Base-by-base conservation (phyloP, 37 sponge, comb jelly and placozoan genomes). In the Crambe crambe region DNA sequence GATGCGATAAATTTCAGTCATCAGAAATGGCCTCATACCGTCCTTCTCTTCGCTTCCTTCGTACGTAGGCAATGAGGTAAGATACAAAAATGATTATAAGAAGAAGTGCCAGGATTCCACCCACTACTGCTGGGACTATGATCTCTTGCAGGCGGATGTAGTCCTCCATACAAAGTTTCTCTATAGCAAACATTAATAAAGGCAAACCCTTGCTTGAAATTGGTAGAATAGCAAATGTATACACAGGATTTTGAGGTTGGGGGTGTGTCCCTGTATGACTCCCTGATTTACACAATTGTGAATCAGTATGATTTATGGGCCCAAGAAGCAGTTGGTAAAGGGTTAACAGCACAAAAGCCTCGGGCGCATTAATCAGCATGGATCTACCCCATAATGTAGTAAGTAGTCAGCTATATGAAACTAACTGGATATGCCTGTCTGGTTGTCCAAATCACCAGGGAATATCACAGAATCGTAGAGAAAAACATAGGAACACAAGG, bases 71-170 rank as follows among this genome's bases (percentile, higher is more conserved):
- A 59, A 81, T 58, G 32, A 81, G n/a, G 54, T 90, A 90, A 3
- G 80, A 65, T 2, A 76, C 34, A 36, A 90, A 71, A 18, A 90
- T 81, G 37, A 85, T 20, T 18, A 77, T n/a, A 47, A 90, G 76
- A 0, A 90, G 74, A n/a, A 90, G 29, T 2, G 74, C 82, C 3
- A 90, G 70, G 42, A 81, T 72, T 8, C 81, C 91, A 43, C 91
- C 91, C 29, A 90, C 91, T 3, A 77, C 82, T 22, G 80, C 77
- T 23, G 91, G 91, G 12, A 90, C 86, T 3, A 90, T 75, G 35
- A 81, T 26, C 72, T 87, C 88, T 31, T 81, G 76, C 27, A 72
- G 62, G 0, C 69, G 77, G n/a, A 87, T 77, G 66, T 72, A 87
- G 51, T 87, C 88, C 37, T 70, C 82, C 0, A 76, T 35, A 71